Percentiles rank a stretch among this genome's conserved stretches.
Evolutionary conservation across 2,113 vertebrate species (phyloP).

Genomic region (Andinoacara biseriatus): DNA sequence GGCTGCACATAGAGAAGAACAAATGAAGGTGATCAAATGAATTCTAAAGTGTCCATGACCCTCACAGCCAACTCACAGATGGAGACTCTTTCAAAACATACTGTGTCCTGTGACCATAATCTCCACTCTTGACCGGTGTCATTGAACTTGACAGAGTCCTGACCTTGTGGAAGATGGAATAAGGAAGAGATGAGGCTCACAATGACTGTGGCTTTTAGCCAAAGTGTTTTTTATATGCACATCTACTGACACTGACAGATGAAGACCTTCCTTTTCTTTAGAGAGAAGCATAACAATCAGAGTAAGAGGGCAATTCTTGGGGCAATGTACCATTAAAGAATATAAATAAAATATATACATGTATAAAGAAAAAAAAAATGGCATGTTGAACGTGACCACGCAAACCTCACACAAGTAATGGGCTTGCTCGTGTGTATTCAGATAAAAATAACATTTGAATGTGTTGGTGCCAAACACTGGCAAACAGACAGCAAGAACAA

Average conservation of each 20-base stretch:
- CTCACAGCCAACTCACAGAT: conserved; percentile 38
- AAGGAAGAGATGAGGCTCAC: conserved; percentile 27
- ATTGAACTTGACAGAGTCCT: conserved; percentile 58
- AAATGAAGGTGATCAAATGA: conserved; percentile 43
- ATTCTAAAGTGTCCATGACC: conserved; percentile 53
- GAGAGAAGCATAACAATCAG: conserved; percentile 5
- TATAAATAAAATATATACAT: not conserved
- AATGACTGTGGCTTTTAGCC: conserved; percentile 62
- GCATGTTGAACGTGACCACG: not conserved
- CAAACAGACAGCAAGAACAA: conserved; percentile 51
- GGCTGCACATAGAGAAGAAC: conserved; percentile 19
- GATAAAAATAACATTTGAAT: conserved; percentile 62
- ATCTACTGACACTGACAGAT: conserved; percentile 43
- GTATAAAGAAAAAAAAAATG: not conserved
- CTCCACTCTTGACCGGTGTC: conserved; percentile 52
- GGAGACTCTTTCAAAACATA: conserved; percentile 43
- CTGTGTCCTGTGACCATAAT: conserved; percentile 39
- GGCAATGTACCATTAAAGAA: not conserved
- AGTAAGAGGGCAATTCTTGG: not conserved
- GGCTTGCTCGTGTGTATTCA: conserved; percentile 22
- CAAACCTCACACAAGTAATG: not conserved
- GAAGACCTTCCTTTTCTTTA: conserved; percentile 25
- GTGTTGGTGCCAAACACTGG: conserved; percentile 53
- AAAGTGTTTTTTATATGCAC: conserved; percentile 45
- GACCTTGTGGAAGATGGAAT: conserved; percentile 57